phyloP scores from a whole-genome alignment of 2,797 vertebrate species.

The Pangasius mekongensis region DNA sequence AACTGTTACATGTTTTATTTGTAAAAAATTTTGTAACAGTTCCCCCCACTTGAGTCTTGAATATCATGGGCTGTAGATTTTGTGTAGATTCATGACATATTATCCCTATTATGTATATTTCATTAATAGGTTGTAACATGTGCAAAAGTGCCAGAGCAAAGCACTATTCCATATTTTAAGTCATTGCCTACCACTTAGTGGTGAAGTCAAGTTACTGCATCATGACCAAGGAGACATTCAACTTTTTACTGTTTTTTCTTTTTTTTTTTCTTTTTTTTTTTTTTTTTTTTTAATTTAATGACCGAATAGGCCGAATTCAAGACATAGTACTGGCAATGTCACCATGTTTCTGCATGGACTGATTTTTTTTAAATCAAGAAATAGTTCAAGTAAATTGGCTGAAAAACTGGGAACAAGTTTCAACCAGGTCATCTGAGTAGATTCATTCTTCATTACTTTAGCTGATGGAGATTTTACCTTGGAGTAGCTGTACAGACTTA shows the following conservation, averaged over 20 bases:
- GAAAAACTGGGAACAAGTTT: background rate
- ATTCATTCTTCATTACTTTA: background rate
- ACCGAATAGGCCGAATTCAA: background rate
- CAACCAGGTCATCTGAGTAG: background rate
- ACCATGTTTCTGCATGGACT: background rate
- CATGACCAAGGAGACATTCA: too few species aligned
- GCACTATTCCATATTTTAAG: background rate
- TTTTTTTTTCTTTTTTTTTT: background rate
- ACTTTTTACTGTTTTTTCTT: background rate
- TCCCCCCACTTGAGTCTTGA: background rate
- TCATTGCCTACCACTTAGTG: constrained; percentile 33
- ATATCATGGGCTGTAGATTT: background rate
- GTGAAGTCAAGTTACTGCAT: background rate
- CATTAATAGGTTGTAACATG: background rate
- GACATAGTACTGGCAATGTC: background rate
- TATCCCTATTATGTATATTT: background rate
- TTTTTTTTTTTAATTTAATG: background rate
- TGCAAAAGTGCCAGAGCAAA: background rate
- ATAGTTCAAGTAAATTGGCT: background rate
- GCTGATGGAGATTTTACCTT: background rate
- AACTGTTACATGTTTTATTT: background rate
- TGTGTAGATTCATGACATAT: background rate
- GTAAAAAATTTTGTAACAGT: background rate
- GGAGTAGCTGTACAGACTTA: background rate
- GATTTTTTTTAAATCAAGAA: background rate